phyloP scores from a whole-genome alignment of 2,113 vertebrate species.

The Diadophis punctatus region DNA sequence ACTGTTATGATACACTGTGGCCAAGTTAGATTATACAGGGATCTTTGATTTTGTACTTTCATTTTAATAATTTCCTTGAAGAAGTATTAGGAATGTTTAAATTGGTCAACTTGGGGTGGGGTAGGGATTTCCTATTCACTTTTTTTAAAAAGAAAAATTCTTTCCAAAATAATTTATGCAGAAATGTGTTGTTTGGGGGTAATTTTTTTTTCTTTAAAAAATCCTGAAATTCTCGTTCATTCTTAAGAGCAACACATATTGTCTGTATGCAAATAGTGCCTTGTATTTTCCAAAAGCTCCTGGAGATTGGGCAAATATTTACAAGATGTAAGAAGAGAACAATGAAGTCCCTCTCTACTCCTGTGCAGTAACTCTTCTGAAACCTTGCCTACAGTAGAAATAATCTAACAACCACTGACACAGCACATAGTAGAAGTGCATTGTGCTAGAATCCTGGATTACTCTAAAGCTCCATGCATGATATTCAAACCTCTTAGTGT shows the following conservation, averaged over 20 bases:
- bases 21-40: neutral
- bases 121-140: neutral
- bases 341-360: neutral
- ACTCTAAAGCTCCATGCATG: neutral
- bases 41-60: neutral
- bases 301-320: neutral
- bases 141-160: neutral
- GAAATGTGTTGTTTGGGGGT: neutral
- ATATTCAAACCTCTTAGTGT: neutral
- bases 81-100: neutral
- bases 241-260: neutral
- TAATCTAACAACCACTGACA: neutral
- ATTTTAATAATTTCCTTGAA: neutral
- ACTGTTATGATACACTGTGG: neutral
- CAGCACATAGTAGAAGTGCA: no score
- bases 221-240: neutral
- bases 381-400: neutral
- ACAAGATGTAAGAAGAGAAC: neutral
- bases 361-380: neutral
- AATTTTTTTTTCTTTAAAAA: neutral
- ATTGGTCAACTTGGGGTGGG: neutral
- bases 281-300: neutral
- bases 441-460: neutral
- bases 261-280: neutral
- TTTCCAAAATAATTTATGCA: neutral